Conservation (phyloP, 2,888 invertebrate genomes). For the Neoaliturus tenellus region DNA sequence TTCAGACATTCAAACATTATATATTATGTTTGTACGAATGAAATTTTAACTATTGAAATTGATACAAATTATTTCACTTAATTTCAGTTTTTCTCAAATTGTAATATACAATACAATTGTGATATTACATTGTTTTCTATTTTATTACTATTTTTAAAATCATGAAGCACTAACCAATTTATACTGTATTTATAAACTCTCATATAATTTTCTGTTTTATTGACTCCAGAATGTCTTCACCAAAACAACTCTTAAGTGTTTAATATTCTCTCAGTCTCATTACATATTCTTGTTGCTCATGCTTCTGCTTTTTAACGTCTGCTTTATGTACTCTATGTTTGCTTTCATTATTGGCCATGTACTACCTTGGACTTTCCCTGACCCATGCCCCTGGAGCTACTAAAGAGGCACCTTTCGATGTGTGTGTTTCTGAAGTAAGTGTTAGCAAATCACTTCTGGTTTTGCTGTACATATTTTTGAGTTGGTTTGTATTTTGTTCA, state of each 20-base stretch:
- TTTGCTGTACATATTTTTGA: not conserved
- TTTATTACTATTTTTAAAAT: no score
- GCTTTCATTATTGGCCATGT: constrained; percentile 45
- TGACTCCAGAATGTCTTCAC: not conserved
- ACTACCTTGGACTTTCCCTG: constrained; percentile 28
- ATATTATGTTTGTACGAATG: no score
- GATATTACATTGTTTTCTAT: no score
- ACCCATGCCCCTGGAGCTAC: not conserved
- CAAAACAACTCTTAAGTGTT: not conserved
- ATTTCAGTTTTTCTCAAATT: no score
- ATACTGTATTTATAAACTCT: no score
- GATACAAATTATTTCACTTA: no score
- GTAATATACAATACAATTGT: no score
- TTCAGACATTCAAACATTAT: no score
- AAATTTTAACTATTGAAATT: no score
- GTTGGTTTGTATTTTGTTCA: not conserved
- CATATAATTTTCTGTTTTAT: no score
- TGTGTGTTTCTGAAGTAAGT: constrained; percentile 16
- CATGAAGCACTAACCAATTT: no score
- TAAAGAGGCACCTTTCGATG: constrained; percentile 32
- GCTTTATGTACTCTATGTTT: constrained; percentile 31
- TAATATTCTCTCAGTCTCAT: not conserved
- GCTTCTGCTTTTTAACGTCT: constrained; percentile 13
- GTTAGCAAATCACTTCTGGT: not conserved
- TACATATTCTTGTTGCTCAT: not conserved